Percentiles rank a stretch among this genome's conserved stretches.
Evolutionary conservation across 2,888 invertebrate genomes (phyloP).

Genomic region (Drosophila mercatorum): DNA sequence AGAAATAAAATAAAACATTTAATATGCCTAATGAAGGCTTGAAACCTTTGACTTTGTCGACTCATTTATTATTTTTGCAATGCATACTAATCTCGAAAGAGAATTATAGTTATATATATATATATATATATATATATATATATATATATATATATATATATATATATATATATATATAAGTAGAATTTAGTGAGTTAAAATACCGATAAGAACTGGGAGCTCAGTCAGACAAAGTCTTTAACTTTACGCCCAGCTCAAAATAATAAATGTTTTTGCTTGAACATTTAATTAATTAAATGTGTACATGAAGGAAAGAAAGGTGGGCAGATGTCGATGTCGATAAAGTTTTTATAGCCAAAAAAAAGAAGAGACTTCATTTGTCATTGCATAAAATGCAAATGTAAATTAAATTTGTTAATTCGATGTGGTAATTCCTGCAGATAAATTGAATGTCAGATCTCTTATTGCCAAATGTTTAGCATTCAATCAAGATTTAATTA

Average conservation of each 20-base stretch:
- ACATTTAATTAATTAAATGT: neutral
- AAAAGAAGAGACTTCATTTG: neutral
- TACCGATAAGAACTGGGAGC: neutral
- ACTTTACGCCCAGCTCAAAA: neutral
- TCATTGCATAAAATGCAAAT: slow-evolving; percentile 24
- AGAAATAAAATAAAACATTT: neutral
- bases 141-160: neutral
- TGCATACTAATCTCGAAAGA: neutral
- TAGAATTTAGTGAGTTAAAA: neutral
- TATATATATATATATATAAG: neutral
- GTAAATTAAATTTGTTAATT: slow-evolving; percentile 27
- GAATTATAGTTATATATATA: neutral
- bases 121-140: neutral
- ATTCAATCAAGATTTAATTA: slow-evolving; percentile 33
- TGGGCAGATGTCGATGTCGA: slow-evolving; percentile 22
- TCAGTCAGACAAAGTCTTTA: neutral
- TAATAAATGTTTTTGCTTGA: neutral
- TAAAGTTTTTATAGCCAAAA: neutral
- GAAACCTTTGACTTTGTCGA: neutral
- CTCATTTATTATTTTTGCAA: neutral
- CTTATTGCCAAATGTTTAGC: slow-evolving; percentile 57
- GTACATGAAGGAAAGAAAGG: slow-evolving; percentile 17
- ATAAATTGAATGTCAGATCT: slow-evolving; percentile 36
- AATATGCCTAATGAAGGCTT: neutral
- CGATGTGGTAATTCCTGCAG: slow-evolving; percentile 5